These are phyloP conservation scores for Hololepta plana DNA, from an alignment of 2,888 invertebrate species.

Conservation along the genomic window DNA sequence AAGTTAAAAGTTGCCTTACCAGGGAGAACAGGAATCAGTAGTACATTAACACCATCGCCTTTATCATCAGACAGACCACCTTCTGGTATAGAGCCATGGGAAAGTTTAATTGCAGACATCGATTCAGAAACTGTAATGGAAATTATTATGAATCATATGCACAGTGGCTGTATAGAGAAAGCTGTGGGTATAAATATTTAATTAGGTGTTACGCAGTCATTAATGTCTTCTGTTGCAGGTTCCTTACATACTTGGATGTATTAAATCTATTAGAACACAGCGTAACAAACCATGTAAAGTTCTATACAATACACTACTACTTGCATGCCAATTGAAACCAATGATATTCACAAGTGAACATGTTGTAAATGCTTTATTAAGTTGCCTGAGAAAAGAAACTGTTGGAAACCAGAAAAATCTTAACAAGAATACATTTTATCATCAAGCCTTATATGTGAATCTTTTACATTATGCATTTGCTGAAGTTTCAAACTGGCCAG, in stretches of 20 bases:
- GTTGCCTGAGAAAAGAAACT: slow-evolving; percentile 41
- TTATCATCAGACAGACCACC: slow-evolving; percentile 16
- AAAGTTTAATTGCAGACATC: slow-evolving; percentile 56
- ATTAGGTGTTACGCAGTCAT: slow-evolving; percentile 2
- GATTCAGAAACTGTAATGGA: slow-evolving; percentile 64
- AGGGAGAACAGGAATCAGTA: slow-evolving; percentile 17
- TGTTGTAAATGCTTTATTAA: slow-evolving; percentile 61
- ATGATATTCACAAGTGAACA: slow-evolving; percentile 58
- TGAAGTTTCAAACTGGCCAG: slow-evolving; percentile 80
- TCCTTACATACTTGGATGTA: slow-evolving; percentile 71
- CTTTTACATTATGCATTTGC: slow-evolving; percentile 63
- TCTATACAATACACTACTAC: slow-evolving; percentile 58
- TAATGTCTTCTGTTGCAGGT: slow-evolving; percentile 31
- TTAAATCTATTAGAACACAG: slow-evolving; percentile 58
- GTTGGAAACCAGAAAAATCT: slow-evolving; percentile 37
- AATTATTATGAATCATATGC: slow-evolving; percentile 54
- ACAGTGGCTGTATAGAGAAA: slow-evolving; percentile 64
- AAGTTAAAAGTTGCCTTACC: slow-evolving; percentile 33
- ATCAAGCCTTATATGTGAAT: slow-evolving; percentile 71
- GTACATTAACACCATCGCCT: slow-evolving; percentile 13
- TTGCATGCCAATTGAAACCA: slow-evolving; percentile 64
- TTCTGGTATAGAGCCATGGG: slow-evolving; percentile 40
- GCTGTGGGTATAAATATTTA: slow-evolving; percentile 29
- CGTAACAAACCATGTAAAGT: slow-evolving; percentile 70
- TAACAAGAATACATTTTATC: slow-evolving; percentile 55